Base-by-base conservation (phyloP, 2,797 vertebrate genomes). In the Choloepus didactylus region DNA sequence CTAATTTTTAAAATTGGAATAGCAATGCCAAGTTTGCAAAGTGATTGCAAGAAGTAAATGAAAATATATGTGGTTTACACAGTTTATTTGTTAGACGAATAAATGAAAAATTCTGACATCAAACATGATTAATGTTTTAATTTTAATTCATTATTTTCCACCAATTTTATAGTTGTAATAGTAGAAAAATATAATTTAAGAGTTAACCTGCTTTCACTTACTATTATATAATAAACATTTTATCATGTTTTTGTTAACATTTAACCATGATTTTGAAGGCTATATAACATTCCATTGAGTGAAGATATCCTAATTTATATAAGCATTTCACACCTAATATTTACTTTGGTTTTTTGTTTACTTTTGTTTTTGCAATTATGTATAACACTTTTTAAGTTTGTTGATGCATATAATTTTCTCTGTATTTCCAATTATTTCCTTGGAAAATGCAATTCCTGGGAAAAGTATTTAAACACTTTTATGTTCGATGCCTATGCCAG, bases 71-170 rank as follows among this genome's bases (percentile, higher is more conserved):
- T 87, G 21, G 46, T 66, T 87, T 87, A 59, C n/a, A 31, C 29
- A 92, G 16, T 44, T 12, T 70, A 21, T 18, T 81, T 85, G 25
- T 66, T 85, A 23, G 35, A 49, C 85, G n/a, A 91, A 75, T 91
- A 84, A 83, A 72, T 73, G 31, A 85, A 95, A 67, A 92, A 35
- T 44, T 6, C 15, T n/a, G 89, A 66, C 66, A 93, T 10, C 46
- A 96, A 87, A 77, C 41, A 87, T 67, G 70, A 49, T 27, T 60
- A 76, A 56, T 93, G 79, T n/a, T 67, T 73, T 49, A 46, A 88
- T 81, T 64, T 89, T 89, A 80, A 87, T 79, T 54, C 2, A 73
- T 51, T 81, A 9, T 4, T 85, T 84, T 51, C 10, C 44, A 70
- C 5, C 9, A 73, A 56, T 90, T 67, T 80, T 31, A 88, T 38